Base-by-base conservation (phyloP, 1,140 invertebrate species). In the Drosophila truncata region DNA sequence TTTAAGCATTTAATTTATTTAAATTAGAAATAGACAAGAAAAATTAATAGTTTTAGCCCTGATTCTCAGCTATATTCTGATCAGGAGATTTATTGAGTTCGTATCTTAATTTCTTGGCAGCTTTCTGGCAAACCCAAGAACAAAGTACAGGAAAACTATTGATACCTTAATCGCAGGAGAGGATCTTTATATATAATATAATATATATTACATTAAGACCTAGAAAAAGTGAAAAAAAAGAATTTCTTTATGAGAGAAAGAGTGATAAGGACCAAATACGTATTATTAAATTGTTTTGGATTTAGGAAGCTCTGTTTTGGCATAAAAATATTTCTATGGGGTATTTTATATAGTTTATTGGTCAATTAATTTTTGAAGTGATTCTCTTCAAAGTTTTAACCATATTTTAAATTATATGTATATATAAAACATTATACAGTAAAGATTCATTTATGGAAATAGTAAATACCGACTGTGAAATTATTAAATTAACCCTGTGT, bases 401-500 rank as follows among this genome's bases (percentile, higher is more conserved):
- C 27, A 29, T 29, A 29, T 29, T 29, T 29, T 29, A 29, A 29
- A 29, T 29, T 7, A 29, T 29, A 29, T 29, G 27, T 13, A 11
- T 10, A 33, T 11, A 33, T 13, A 33, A 13, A 33, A 11, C 4
- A 33, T 13, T 33, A 33, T 13, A 29, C 8, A 54, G 1, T 20
- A 35, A 20, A 23, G 5, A 35, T 31, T 6, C 10, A 16, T 31
- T 23, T 11, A 54, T 35, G 50, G 1, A 54, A 54, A 54, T 54
- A 54, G 35, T 54, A 0, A 23, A 23, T 23, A 23, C 31, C 18
- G 14, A 16, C 29, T 35, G 50, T 54, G 31, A 31, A 29, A 20
- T 18, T 59, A 16, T 63, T 4, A 29, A 59, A 58, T 63, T 60
- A 63, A 29, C 52, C 25, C 55, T 23, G 1, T 16, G 10, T 14